Base-by-base conservation (phyloP, 2,888 invertebrate species). In the Phengaris arion region DNA sequence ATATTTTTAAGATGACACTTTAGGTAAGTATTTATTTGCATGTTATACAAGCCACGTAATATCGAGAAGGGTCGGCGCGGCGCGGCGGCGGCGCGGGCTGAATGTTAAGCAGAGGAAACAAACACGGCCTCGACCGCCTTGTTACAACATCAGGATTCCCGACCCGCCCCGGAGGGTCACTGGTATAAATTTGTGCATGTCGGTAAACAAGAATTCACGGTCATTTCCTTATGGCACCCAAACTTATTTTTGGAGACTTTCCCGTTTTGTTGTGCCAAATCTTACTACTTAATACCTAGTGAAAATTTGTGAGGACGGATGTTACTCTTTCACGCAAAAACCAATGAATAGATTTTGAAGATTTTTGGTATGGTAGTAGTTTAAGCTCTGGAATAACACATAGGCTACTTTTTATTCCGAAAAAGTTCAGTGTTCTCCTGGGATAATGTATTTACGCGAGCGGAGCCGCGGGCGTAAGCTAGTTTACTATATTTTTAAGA, bases 41-140 rank as follows among this genome's bases (percentile, higher is more conserved):
- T 72, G 72, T 35, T 54, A 72, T 54, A 52, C 72, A 54, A 52
- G 80, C 84, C 90, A 89, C 90, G 89, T 88, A 89, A 88, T 84
- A 83, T 78, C 79, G 81, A 72, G 72, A 72, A 88, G 88, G 89
- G 91, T 90, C 90, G 87, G 76, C 6, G 52, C 78, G 76, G 76
- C 68, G 87, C 76, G 9, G 52, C 78, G 76, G 76, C 68, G 77
- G 78, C 85, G 87, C 85, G 84, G 78, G 77, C 78, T 78, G 92
- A 88, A 92, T 92, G 89, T 79, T 84, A 85, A 87, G 79, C 85
- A 84, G 86, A 91, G 91, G 92, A 91, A 91, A 92, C 87, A 86
- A 86, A 82, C 85, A 85, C 77, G 80, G 84, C 92, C 92, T 92
- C 91, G 92, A 92, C 92, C 91, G 86, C 86, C 80, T 91, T 92